A percentile compares a stretch with the other conserved stretches of the same genome.
phyloP scores from a whole-genome alignment of 1,140 invertebrate genomes.

The Saccostrea cuccullata region DNA sequence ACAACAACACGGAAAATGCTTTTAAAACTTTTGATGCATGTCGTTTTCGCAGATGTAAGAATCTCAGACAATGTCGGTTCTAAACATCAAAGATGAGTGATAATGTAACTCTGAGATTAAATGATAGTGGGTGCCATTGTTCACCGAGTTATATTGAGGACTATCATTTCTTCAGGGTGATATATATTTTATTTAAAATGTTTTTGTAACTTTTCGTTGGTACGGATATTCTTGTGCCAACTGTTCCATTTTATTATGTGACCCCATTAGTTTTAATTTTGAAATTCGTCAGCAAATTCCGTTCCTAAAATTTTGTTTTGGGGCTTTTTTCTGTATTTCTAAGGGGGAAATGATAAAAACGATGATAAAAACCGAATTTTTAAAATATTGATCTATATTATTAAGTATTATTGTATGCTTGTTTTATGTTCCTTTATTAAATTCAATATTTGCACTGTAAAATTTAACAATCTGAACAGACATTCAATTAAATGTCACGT shows the following conservation, averaged over 20 bases:
- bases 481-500: background rate
- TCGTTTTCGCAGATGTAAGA: background rate
- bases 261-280: no score
- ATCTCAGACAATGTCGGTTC: background rate
- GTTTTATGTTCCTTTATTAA: background rate
- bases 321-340: no score
- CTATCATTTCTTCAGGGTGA: background rate
- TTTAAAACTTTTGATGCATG: constrained; percentile 18
- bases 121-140: background rate
- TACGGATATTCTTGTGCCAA: no score
- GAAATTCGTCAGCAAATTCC: no score
- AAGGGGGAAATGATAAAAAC: no score
- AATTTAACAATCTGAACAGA: background rate
- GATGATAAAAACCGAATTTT: background rate
- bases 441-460: background rate
- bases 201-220: no score
- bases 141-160: background rate
- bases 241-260: no score
- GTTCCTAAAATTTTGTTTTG: no score
- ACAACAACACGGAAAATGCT: background rate
- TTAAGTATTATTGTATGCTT: background rate
- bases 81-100: background rate
- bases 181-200: no score
- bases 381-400: background rate
- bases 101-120: background rate